Percentiles rank a stretch among this genome's conserved stretches.
Conservation (phyloP, 2,888 invertebrate species). For the Epirrita christyi region DNA sequence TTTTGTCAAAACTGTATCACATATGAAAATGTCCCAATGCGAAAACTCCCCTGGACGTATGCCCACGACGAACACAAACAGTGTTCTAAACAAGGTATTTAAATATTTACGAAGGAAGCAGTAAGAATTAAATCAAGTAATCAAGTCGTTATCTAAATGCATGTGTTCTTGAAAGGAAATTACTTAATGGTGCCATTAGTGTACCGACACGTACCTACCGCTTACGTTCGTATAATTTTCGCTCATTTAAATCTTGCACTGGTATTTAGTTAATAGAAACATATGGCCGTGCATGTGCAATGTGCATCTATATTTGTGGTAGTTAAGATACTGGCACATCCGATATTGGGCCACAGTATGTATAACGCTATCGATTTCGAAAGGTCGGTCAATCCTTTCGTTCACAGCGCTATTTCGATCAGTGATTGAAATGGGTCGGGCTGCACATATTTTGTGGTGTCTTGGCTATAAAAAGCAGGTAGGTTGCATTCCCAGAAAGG, state of each 20-base stretch:
- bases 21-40: no score
- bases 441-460: constrained; percentile 67
- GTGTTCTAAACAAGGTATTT: constrained; percentile 21
- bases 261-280: constrained; percentile 37
- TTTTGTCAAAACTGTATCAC: no score
- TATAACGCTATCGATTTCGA: constrained; percentile 62
- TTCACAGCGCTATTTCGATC: constrained; percentile 51
- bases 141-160: constrained; percentile 32
- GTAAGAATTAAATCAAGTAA: constrained; percentile 29
- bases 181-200: constrained; percentile 37
- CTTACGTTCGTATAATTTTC: constrained; percentile 40
- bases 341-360: constrained; percentile 59
- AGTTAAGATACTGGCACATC: constrained; percentile 47
- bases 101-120: constrained; percentile 27
- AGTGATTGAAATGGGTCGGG: constrained; percentile 65
- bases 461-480: constrained; percentile 77
- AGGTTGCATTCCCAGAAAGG: constrained; percentile 76
- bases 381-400: constrained; percentile 55
- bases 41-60: constrained; percentile 3
- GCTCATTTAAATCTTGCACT: constrained; percentile 40
- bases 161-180: constrained; percentile 34
- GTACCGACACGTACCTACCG: constrained; percentile 10
- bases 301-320: constrained; percentile 51
- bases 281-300: constrained; percentile 57
- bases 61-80: constrained; percentile 6